Evolutionary conservation across 2,888 invertebrate genomes (phyloP).

Genomic region (Euclidia mi): DNA sequence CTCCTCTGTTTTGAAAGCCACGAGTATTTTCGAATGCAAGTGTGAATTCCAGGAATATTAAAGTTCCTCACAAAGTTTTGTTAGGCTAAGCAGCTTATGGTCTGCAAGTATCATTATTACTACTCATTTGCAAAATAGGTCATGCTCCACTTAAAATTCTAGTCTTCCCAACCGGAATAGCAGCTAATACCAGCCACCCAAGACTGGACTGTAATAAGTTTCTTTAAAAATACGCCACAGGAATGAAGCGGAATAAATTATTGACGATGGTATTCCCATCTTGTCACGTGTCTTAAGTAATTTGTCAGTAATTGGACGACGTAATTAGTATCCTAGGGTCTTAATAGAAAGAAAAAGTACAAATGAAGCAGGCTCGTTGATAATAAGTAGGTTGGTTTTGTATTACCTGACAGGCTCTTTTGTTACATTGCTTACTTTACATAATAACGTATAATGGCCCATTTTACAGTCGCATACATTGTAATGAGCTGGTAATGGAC

Average conservation of each 20-base stretch:
- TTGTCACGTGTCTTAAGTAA: slow-evolving; percentile 34
- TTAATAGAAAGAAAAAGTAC: slow-evolving; percentile 11
- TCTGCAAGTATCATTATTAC: not conserved
- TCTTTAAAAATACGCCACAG: slow-evolving; percentile 44
- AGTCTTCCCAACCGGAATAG: slow-evolving; percentile 8
- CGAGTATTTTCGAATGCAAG: too few relatives aligned
- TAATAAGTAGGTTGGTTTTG: not conserved
- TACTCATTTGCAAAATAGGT: slow-evolving; percentile 13
- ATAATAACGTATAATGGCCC: too few relatives aligned
- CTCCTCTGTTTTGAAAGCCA: too few relatives aligned
- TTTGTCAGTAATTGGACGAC: slow-evolving; percentile 35
- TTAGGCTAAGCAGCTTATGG: not conserved
- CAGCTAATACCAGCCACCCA: slow-evolving; percentile 13
- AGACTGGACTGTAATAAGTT: slow-evolving; percentile 31
- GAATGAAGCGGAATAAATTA: slow-evolving; percentile 41
- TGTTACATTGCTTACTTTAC: not conserved
- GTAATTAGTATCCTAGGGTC: slow-evolving; percentile 26
- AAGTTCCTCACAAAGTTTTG: too few relatives aligned
- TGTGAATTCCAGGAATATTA: too few relatives aligned
- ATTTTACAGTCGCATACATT: too few relatives aligned
- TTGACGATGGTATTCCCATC: slow-evolving; percentile 20
- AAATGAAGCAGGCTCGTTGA: not conserved
- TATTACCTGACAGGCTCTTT: not conserved
- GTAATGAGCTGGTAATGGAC: too few relatives aligned
- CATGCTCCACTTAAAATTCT: slow-evolving; percentile 14